These are phyloP conservation scores for Cyclophora punctaria DNA, from an alignment of 2,888 invertebrate species.

Conservation along the genomic window DNA sequence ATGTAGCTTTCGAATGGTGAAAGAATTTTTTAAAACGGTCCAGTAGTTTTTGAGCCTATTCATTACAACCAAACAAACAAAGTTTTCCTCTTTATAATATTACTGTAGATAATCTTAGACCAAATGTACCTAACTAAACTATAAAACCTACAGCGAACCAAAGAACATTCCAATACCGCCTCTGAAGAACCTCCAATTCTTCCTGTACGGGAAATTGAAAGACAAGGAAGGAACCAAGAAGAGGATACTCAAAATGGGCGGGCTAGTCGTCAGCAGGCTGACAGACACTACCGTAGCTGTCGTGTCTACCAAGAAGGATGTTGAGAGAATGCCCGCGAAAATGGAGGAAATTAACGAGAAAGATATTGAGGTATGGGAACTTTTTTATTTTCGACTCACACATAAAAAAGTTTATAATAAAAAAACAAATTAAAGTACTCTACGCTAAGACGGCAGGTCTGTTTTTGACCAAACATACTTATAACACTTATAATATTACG, in stretches of 20 bases:
- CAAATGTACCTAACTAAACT: background rate
- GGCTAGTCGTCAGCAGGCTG: conserved; percentile 79
- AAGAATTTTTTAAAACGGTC: no score
- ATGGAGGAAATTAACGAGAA: conserved; percentile 79
- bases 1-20: no score
- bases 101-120: no score
- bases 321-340: conserved; percentile 79
- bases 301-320: conserved; percentile 80
- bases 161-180: conserved; percentile 79
- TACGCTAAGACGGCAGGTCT: no score
- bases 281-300: conserved; percentile 81
- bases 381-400: no score
- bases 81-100: no score
- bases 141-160: conserved; percentile 68
- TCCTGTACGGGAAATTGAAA: conserved; percentile 76
- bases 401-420: no score
- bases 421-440: no score
- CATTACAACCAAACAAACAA: no score
- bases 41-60: no score
- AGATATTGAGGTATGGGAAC: conserved; percentile 77
- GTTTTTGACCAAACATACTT: no score
- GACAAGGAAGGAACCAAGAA: conserved; percentile 79
- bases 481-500: no score
- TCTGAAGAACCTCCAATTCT: conserved; percentile 86
- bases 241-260: conserved; percentile 84